A percentile compares a stretch with the other conserved stretches of the same genome.
Evolutionary conservation across 2,797 vertebrate species (phyloP).

Genomic region (Bovichtus diacanthus): DNA sequence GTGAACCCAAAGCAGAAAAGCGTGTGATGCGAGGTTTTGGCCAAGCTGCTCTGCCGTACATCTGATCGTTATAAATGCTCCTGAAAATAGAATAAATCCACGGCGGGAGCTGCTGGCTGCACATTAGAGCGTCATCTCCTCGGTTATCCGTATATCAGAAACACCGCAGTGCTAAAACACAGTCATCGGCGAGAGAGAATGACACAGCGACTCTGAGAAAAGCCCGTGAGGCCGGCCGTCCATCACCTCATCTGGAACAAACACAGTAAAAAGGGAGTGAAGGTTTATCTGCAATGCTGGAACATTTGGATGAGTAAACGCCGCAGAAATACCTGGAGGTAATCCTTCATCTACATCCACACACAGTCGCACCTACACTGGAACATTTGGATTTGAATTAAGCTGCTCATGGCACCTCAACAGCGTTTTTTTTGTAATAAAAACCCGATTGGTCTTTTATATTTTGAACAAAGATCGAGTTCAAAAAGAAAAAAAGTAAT

Average conservation of each 20-base stretch:
- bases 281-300: not conserved
- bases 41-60: too few species aligned
- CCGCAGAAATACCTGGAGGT: not conserved
- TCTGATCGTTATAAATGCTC: not conserved
- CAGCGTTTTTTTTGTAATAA: too few species aligned
- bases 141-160: not conserved
- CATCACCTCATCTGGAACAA: not conserved
- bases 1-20: too few species aligned
- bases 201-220: not conserved
- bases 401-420: not conserved
- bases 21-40: not conserved
- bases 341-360: not conserved
- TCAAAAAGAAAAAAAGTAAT: too few species aligned
- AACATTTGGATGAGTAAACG: not conserved
- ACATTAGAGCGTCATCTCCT: not conserved
- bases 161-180: constrained; percentile 30
- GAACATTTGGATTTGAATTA: too few species aligned
- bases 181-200: constrained; percentile 14
- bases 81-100: not conserved
- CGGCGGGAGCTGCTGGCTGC: not conserved
- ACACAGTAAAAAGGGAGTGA: not conserved
- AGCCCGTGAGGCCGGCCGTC: not conserved
- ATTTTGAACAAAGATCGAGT: not conserved
- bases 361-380: not conserved
- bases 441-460: not conserved